Percentiles rank a stretch among this genome's conserved stretches.
Conservation (phyloP, 2,113 vertebrate species). For the Oceanodroma tethys region DNA sequence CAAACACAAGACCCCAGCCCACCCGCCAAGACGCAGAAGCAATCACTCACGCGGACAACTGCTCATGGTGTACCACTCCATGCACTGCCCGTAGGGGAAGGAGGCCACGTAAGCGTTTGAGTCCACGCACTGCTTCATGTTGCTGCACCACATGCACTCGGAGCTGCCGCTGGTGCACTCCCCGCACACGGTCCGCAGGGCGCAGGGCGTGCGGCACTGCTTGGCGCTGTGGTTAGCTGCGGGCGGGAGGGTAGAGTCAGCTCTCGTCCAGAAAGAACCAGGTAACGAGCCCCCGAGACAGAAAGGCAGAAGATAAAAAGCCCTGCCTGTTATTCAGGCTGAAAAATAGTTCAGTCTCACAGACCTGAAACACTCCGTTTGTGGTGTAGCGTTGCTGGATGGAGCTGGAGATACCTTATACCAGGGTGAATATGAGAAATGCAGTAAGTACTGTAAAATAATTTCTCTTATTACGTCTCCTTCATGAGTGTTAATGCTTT, state of each 20-base stretch:
- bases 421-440: neutral
- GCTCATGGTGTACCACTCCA: conserved; percentile 99
- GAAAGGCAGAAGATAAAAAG: neutral
- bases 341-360: accelerated
- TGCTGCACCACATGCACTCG: conserved; percentile 99
- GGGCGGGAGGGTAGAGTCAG: neutral
- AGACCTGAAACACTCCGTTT: accelerated
- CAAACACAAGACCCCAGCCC: accelerated
- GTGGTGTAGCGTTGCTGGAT: accelerated
- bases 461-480: too few relatives aligned
- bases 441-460: neutral
- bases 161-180: conserved; percentile 96
- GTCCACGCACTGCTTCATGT: conserved; percentile 98
- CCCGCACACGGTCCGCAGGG: conserved; percentile 81
- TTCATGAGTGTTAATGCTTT: neutral
- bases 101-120: conserved; percentile 98
- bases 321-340: neutral
- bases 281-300: accelerated
- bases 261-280: neutral
- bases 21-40: accelerated
- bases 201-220: conserved; percentile 92
- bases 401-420: neutral
- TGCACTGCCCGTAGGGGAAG: conserved; percentile 97
- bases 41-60: conserved; percentile 87
- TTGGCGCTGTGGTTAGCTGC: conserved; percentile 95